These are phyloP conservation scores for Serranus cabrilla DNA, from an alignment of 2,797 vertebrate genomes.

Conservation along the genomic window DNA sequence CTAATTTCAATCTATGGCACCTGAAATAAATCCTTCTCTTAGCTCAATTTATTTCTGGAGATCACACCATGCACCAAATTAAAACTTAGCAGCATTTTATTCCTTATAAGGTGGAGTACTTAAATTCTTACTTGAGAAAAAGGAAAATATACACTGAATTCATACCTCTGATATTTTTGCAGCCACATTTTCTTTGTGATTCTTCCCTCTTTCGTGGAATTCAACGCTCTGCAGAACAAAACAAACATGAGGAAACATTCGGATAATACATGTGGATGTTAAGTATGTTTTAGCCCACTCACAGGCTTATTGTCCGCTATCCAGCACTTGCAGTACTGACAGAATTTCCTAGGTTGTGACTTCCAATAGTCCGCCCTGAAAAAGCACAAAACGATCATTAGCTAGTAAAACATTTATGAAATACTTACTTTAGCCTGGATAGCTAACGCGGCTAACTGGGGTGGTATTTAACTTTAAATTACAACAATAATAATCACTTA, in stretches of 20 bases:
- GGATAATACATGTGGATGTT: not conserved
- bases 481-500: not conserved
- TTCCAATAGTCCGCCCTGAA: constrained; percentile 99
- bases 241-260: constrained; percentile 34
- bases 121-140: not conserved
- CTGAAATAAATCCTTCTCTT: no score
- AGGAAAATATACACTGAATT: not conserved
- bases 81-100: not conserved
- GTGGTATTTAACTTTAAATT: not conserved
- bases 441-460: constrained; percentile 49
- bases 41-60: no score
- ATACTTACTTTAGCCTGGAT: constrained; percentile 27
- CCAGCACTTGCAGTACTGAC: constrained; percentile 99
- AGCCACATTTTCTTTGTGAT: constrained; percentile 98
- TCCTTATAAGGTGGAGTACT: not conserved
- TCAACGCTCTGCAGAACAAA: constrained; percentile 90
- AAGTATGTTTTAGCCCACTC: constrained; percentile 60
- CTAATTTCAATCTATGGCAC: not conserved
- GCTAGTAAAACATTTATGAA: not conserved
- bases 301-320: constrained; percentile 99
- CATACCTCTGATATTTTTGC: constrained; percentile 95
- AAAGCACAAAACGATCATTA: not conserved
- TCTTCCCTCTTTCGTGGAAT: constrained; percentile 99
- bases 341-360: constrained; percentile 98
- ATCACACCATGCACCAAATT: not conserved